phyloP scores from a whole-genome alignment of 1,140 invertebrate species.

The Diachasmimorpha longicaudata region DNA sequence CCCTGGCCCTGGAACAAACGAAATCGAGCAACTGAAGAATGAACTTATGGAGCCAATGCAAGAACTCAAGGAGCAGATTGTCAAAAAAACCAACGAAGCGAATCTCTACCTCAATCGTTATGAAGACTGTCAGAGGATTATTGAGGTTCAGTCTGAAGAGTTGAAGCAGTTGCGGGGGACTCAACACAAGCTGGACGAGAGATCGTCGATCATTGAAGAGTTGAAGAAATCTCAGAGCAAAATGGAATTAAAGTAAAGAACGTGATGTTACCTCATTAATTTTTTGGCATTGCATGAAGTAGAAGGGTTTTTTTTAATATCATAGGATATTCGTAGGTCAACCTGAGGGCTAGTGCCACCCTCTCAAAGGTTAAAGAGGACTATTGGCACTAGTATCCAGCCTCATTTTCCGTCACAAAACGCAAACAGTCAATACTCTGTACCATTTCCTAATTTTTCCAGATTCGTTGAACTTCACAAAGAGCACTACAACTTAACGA shows the following conservation, averaged over 20 bases:
- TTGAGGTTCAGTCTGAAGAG: background rate
- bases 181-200: background rate
- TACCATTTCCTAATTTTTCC: background rate
- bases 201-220: background rate
- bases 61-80: background rate
- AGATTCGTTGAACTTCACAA: slow-evolving; percentile 4
- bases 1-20: background rate
- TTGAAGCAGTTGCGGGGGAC: background rate
- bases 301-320: too few species aligned
- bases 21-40: background rate
- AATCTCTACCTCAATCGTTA: background rate
- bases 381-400: too few species aligned
- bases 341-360: too few species aligned
- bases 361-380: too few species aligned
- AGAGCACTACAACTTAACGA: slow-evolving; percentile 1
- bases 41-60: background rate
- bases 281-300: too few species aligned
- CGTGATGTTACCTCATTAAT: too few species aligned
- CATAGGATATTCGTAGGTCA: too few species aligned
- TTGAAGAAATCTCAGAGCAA: background rate
- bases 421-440: too few species aligned
- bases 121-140: background rate
- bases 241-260: slow-evolving; percentile 14
- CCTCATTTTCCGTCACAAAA: too few species aligned
- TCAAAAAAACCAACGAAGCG: background rate